These are phyloP conservation scores for Hyposmocoma kahamanoa DNA, from an alignment of 1,140 invertebrate genomes.

Conservation along the genomic window DNA sequence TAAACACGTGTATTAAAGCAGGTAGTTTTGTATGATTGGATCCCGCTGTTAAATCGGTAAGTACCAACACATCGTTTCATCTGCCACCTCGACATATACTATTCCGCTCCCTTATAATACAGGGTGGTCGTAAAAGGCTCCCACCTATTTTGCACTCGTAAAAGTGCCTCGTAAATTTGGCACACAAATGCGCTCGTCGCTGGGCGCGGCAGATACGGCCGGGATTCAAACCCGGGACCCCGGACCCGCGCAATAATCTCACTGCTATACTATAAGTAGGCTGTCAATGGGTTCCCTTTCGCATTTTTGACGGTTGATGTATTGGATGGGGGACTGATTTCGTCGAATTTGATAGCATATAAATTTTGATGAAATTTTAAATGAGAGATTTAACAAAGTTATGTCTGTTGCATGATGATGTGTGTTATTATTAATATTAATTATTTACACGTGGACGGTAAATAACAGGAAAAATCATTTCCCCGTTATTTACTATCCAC, in stretches of 20 bases:
- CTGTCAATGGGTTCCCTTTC: conserved; percentile 15
- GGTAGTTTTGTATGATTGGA: too few species aligned
- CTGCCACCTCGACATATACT: conserved; percentile 4
- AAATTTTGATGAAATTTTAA: not conserved
- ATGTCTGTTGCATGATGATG: too few species aligned
- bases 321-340: not conserved
- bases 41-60: too few species aligned
- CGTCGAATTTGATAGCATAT: not conserved
- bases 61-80: too few species aligned
- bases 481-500: too few species aligned
- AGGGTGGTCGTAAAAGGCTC: conserved; percentile 46
- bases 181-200: conserved; percentile 51
- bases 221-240: conserved; percentile 11
- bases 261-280: conserved; percentile 29
- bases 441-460: too few species aligned
- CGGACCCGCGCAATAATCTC: conserved; percentile 25
- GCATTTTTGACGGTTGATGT: conserved; percentile 15
- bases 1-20: too few species aligned
- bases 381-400: too few species aligned
- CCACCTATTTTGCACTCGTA: conserved; percentile 62
- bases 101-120: conserved; percentile 38
- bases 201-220: conserved; percentile 28
- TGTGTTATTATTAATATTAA: too few species aligned
- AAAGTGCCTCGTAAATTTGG: conserved; percentile 59
- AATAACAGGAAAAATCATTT: too few species aligned